Conservation (phyloP, 2,888 invertebrate species). For the Ectemnius cavifrons region DNA sequence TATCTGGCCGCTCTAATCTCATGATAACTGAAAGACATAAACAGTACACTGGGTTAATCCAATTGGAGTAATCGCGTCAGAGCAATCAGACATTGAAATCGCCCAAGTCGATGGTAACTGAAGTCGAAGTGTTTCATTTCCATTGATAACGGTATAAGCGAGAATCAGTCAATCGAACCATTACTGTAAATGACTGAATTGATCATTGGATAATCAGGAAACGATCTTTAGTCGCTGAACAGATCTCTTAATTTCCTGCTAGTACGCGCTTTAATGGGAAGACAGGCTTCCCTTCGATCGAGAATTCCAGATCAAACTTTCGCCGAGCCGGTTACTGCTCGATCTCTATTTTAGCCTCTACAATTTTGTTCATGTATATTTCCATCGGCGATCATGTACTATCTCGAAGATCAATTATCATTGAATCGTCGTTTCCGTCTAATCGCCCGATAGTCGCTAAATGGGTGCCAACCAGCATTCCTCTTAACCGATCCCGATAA, state of each 20-base stretch:
- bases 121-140: too few species aligned
- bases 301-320: slow-evolving; percentile 54
- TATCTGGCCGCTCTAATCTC: too few species aligned
- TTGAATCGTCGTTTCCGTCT: slow-evolving; percentile 15
- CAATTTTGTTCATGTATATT: neutral
- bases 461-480: slow-evolving; percentile 28
- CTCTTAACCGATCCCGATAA: slow-evolving; percentile 21
- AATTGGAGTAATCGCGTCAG: too few species aligned
- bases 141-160: neutral
- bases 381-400: neutral
- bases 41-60: too few species aligned
- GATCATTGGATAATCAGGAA: too few species aligned
- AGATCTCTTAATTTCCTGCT: slow-evolving; percentile 26
- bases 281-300: slow-evolving; percentile 49
- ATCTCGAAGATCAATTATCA: slow-evolving; percentile 1
- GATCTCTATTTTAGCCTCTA: neutral
- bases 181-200: too few species aligned
- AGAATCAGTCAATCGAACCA: too few species aligned
- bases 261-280: slow-evolving; percentile 39
- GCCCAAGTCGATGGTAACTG: too few species aligned
- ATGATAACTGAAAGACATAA: too few species aligned
- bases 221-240: too few species aligned
- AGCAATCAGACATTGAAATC: too few species aligned
- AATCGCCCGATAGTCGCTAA: slow-evolving; percentile 15
- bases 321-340: slow-evolving; percentile 33